Evolutionary conservation across 1,140 invertebrate genomes (phyloP), one percentile per base, ranked within the genome.

Genomic region (Colletes latitarsis): DNA sequence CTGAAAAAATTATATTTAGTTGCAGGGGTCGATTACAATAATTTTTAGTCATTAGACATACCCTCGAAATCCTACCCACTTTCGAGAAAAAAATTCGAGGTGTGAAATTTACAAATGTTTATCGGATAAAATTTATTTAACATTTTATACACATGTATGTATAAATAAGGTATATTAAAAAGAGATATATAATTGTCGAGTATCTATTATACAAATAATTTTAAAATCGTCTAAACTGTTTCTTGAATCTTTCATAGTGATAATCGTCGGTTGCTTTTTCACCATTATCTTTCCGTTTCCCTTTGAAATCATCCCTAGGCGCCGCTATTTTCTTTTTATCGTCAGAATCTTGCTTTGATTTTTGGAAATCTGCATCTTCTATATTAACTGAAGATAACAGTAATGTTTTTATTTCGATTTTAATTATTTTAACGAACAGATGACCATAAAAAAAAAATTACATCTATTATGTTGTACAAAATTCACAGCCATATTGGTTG

Each of bases 401-500:
- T 62, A 53, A 41, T 67, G 0, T n/a, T 71, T 19, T 3, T 60
- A 5, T 9, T 3, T 39, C 55, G 19, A 30, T 12, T 46, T 43
- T 21, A 67, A 3, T 12, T 19, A 41, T 10, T 14, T 21, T 49
- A 41, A 39, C 8, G 57, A 1, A 8, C 17, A 12, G 0, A 14
- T 46, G 63, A 15, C 87, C 86, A 55, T 83, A 12, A 73, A 66
- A 78, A 21, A 41, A 81, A 70, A 57, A 77, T 95, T 94, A 97
- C 97, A 98, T 96, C 97, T 94, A 93, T 98, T 99, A 90, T 99
- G 98, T 90, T 99, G 98, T 53, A 98, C 97, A 95, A 99, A 99
- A 94, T 99, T 99, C 0, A 99, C 98, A 67, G 98, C 98, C 96
- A 99, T 98, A 92, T 99, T 99, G 52, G 97, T 98, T 0, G 98